Percentiles rank a stretch among this genome's conserved stretches.
phyloP scores from a whole-genome alignment of 30 jellyfish, hydroid and myxozoan species.

The Hydractinia symbiolongicarpus region DNA sequence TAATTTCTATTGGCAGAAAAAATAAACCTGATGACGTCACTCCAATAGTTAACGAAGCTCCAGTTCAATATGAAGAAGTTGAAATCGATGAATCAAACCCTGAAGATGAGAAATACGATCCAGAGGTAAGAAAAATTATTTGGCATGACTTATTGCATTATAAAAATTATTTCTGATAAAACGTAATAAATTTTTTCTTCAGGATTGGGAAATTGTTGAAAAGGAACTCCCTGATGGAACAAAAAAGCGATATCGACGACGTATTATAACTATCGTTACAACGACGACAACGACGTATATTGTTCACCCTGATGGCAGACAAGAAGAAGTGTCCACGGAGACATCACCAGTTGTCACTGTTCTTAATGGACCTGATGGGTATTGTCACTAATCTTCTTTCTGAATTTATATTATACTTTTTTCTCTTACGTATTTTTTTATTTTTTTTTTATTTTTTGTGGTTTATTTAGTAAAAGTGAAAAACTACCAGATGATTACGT shows the following conservation, averaged over 20 bases:
- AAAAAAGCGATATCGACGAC: slow-evolving; percentile 55
- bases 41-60: neutral
- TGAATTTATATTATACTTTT: no score
- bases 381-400: no score
- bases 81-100: slow-evolving; percentile 27
- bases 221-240: slow-evolving; percentile 58
- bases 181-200: no score
- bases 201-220: slow-evolving; percentile 35
- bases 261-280: slow-evolving; percentile 15
- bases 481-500: no score
- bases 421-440: no score
- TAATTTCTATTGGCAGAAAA: slow-evolving; percentile 17
- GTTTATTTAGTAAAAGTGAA: no score
- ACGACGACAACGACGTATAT: no score
- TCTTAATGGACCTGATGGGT: neutral
- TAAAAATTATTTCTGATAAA: no score
- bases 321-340: neutral
- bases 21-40: neutral
- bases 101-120: slow-evolving; percentile 19
- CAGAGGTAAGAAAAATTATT: neutral
- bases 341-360: slow-evolving; percentile 10
- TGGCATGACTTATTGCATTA: no score
- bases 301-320: no score
- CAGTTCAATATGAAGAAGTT: neutral
- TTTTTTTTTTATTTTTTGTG: no score